A percentile compares a stretch with the other conserved stretches of the same genome.
phyloP scores from a whole-genome alignment of 2,113 vertebrate species.

The Scolopax mira region DNA sequence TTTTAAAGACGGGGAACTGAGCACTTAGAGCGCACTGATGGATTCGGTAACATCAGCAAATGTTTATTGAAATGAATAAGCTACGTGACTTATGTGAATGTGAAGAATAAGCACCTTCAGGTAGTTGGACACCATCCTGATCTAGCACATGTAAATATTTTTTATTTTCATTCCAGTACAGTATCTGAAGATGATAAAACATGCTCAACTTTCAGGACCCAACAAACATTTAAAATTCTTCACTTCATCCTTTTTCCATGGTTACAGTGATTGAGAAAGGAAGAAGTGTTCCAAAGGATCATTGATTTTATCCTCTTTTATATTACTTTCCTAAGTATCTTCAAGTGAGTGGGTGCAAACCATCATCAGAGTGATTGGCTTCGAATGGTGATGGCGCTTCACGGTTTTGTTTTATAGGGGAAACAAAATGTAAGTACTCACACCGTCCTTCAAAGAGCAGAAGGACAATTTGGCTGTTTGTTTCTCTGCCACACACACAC shows the following conservation, averaged over 20 bases:
- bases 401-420: background rate
- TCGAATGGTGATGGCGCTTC: rapidly evolving
- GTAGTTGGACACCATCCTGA: background rate
- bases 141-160: background rate
- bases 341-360: background rate
- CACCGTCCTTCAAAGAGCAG: background rate
- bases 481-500: background rate
- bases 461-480: background rate
- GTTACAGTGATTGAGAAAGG: background rate
- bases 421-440: background rate
- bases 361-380: background rate
- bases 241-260: background rate
- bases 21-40: background rate
- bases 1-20: background rate
- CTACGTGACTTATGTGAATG: background rate
- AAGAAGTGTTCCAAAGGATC: background rate
- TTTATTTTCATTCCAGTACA: background rate
- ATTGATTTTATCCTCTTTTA: background rate
- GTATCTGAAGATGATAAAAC: background rate
- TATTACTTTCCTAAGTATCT: background rate
- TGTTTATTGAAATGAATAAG: background rate
- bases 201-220: background rate
- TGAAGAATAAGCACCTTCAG: background rate
- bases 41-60: background rate
- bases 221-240: background rate